Conservation (phyloP, 1,140 invertebrate species). For the Steinernema khuongi region DNA sequence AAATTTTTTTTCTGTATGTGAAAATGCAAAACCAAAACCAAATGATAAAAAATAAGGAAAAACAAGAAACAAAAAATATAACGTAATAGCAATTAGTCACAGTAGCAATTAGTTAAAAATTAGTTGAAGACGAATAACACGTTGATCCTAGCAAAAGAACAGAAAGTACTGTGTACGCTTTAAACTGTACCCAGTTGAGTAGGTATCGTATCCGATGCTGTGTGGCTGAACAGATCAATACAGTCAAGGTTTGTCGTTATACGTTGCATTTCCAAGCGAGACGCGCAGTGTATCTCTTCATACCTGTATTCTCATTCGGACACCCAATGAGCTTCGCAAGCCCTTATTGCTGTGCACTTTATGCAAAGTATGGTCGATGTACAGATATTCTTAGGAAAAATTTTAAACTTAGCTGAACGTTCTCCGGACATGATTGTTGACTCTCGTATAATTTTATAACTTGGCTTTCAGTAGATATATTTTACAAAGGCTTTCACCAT, state of each 20-base stretch:
- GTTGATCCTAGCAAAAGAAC: not conserved
- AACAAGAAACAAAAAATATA: not conserved
- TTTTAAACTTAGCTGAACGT: too few species aligned
- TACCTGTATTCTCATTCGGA: not conserved
- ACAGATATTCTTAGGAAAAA: too few species aligned
- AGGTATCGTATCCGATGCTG: not conserved
- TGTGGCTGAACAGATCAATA: not conserved
- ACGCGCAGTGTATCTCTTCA: not conserved
- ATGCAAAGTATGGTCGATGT: too few species aligned
- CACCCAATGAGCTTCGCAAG: too few species aligned
- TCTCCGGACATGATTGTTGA: too few species aligned
- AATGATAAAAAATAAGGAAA: not conserved
- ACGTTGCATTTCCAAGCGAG: not conserved
- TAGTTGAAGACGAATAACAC: not conserved
- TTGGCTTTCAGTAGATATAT: too few species aligned
- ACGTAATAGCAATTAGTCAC: not conserved
- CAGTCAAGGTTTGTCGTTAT: not conserved
- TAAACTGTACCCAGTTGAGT: not conserved
- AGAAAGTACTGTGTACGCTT: not conserved
- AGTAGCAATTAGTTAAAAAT: not conserved
- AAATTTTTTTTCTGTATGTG: not conserved
- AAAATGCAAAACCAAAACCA: too few species aligned
- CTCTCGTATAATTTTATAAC: too few species aligned
- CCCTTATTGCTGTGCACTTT: not conserved
- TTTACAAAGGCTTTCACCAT: too few species aligned